phyloP scores from a whole-genome alignment of 2,113 vertebrate species.

The Riparia riparia region DNA sequence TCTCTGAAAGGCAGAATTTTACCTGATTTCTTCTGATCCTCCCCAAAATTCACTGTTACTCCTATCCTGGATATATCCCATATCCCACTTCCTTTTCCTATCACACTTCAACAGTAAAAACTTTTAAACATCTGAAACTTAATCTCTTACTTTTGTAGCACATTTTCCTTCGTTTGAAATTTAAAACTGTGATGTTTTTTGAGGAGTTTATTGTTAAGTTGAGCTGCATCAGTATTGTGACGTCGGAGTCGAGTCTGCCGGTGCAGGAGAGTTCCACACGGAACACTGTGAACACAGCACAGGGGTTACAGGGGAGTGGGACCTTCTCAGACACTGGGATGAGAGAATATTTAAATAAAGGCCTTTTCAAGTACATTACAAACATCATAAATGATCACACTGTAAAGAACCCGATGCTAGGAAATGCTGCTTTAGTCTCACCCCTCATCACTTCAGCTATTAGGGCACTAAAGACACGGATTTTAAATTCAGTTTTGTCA shows the following conservation, averaged over 20 bases:
- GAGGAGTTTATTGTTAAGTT: conserved; percentile 89
- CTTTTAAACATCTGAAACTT: neutral
- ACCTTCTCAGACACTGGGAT: neutral
- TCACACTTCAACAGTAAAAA: neutral
- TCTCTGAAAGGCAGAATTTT: neutral
- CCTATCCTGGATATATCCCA: neutral
- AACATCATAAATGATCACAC: neutral
- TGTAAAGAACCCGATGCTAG: neutral
- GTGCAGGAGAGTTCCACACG: conserved; percentile 93
- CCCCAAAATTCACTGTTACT: neutral
- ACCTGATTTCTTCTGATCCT: neutral
- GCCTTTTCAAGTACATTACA: rapidly evolving
- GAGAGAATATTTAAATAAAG: neutral
- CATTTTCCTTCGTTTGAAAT: conserved; percentile 99
- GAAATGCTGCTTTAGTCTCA: neutral
- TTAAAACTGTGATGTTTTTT: conserved; percentile 98
- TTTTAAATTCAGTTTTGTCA: neutral
- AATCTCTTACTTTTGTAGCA: conserved; percentile 91
- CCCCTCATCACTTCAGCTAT: neutral
- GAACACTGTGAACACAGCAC: conserved; percentile 83
- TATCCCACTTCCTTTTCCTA: neutral
- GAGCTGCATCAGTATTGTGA: conserved; percentile 92
- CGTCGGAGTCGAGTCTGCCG: conserved; percentile 92
- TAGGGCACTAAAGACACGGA: neutral
- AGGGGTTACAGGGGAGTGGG: neutral